Percentiles rank a stretch among this genome's conserved stretches.
Evolutionary conservation across 1,140 invertebrate species (phyloP).

Genomic region (Coboldia fuscipes): DNA sequence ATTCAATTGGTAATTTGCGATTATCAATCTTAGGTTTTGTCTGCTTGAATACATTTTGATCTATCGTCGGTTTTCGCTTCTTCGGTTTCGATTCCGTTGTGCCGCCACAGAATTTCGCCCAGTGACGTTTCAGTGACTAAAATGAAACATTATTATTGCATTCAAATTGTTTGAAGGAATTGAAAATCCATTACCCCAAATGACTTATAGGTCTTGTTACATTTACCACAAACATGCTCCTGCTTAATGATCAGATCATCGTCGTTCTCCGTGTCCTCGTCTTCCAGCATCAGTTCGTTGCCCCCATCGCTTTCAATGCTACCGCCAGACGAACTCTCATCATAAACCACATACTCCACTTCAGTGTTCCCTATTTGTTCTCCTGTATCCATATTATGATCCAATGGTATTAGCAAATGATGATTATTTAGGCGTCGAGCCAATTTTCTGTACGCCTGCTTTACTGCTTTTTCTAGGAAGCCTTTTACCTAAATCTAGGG

Average conservation of each 20-base stretch:
- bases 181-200: slow-evolving; percentile 7
- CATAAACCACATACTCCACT: too few species aligned
- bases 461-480: too few species aligned
- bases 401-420: too few species aligned
- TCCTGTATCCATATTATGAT: too few species aligned
- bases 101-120: slow-evolving; percentile 3
- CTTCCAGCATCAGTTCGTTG: not conserved
- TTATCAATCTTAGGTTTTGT: slow-evolving; percentile 11
- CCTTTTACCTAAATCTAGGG: too few species aligned
- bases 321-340: too few species aligned
- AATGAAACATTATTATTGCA: not conserved
- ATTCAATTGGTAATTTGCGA: slow-evolving; percentile 15
- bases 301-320: too few species aligned
- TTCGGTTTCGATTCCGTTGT: not conserved
- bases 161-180: not conserved
- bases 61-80: slow-evolving; percentile 8
- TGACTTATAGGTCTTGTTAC: slow-evolving; percentile 16
- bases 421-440: too few species aligned
- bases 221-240: slow-evolving; percentile 20
- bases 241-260: not conserved
- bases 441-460: too few species aligned
- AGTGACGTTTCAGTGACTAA: slow-evolving; percentile 1
- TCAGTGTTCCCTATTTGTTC: too few species aligned
- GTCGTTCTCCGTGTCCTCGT: too few species aligned
- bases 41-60: slow-evolving; percentile 17